Base-by-base conservation (phyloP, 2,888 invertebrate species). In the Drosophila imparisetae region DNA sequence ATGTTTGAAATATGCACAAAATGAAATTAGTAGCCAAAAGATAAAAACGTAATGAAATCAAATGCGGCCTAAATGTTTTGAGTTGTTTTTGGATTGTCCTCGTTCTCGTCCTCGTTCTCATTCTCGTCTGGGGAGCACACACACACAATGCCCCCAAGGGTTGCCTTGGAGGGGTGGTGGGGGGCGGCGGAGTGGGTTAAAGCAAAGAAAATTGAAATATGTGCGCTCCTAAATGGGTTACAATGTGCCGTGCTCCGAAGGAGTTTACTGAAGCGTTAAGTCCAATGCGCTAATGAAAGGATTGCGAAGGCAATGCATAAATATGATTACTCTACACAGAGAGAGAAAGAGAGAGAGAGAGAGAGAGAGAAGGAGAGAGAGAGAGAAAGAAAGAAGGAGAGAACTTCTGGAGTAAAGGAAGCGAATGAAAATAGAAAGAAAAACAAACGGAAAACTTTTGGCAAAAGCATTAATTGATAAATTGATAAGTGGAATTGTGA, bases 11-110 rank as follows among this genome's bases (percentile, higher is more conserved):
- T 87, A 82, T 76, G 83, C 72, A 78, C 80, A 66, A 86, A 86
- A 88, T 80, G 81, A 88, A 88, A 86, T 81, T 89, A 83, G 83
- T 79, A 71, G 75, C 73, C 76, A 71, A 88, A 79, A 86, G 85
- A 85, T 85, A 85, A 85, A 88, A 85, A 89, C 86, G 68, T 89
- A 89, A 85, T 89, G 85, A 85, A 85, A 85, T 86, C 78, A 89
- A 85, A 86, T 89, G 84, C 86, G 86, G 89, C 89, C 89, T 81
- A 88, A 88, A 88, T 88, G 86, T 79, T 83, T 73, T 68, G 48
- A 66, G 75, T 62, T 66, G 60, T 59, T 79, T 66, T 64, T 61
- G 58, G 38, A 32, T 59, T 75, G 58, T 61, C 59, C 59, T 29
- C 45, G 63, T 48, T 2, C 48, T 42, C 24, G 58, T 61, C 59